Conservation (phyloP, 2,888 invertebrate genomes). For the Mycalesis mineus region DNA sequence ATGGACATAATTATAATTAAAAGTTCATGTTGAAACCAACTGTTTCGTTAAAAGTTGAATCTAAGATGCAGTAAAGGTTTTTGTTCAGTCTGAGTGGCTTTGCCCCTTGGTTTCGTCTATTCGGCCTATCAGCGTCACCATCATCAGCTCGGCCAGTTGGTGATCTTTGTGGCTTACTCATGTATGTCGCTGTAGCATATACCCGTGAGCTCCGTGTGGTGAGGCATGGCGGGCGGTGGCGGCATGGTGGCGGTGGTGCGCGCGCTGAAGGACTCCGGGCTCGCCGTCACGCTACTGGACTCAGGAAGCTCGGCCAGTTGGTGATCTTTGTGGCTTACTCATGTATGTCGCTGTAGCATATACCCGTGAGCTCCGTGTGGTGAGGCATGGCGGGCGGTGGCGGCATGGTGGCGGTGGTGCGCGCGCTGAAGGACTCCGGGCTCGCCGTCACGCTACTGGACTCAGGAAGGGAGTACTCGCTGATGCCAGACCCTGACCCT, state of each 20-base stretch:
- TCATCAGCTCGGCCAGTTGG: too few relatives aligned
- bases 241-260: constrained; percentile 62
- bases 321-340: not conserved
- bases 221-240: constrained; percentile 34
- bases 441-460: constrained; percentile 58
- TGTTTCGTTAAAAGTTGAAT: too few relatives aligned
- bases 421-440: constrained; percentile 43
- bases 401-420: constrained; percentile 60
- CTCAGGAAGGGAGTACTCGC: constrained; percentile 46
- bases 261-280: constrained; percentile 42
- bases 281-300: constrained; percentile 57
- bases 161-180: too few relatives aligned
- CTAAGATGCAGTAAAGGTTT: too few relatives aligned
- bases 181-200: constrained; percentile 49
- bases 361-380: constrained; percentile 33
- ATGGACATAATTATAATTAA: too few relatives aligned
- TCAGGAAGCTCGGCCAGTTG: too few relatives aligned
- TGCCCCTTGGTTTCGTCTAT: too few relatives aligned
- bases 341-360: constrained; percentile 38
- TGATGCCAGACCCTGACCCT: constrained; percentile 41
- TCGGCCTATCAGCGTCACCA: too few relatives aligned
- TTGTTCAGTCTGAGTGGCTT: too few relatives aligned
- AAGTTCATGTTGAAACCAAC: too few relatives aligned
- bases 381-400: constrained; percentile 35
- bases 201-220: constrained; percentile 28